Evolutionary conservation across 1,140 invertebrate genomes (phyloP).

Genomic region (Drosophila saltans): DNA sequence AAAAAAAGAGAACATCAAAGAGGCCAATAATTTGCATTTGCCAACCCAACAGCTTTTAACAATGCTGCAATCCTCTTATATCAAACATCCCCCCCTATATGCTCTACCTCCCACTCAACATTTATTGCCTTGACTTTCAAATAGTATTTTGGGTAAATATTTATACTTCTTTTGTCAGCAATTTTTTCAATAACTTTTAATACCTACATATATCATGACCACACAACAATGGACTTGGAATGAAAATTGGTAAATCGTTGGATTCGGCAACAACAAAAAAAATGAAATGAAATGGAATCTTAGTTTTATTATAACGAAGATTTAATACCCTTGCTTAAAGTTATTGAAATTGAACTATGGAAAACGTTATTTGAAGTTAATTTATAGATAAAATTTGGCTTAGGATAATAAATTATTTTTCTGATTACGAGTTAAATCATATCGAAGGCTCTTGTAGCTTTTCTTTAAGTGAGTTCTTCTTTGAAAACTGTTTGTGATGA

Average conservation of each 20-base stretch:
- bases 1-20: slow-evolving; percentile 45
- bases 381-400: too few species aligned
- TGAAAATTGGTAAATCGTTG: slow-evolving; percentile 66
- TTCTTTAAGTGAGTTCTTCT: too few species aligned
- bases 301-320: neutral
- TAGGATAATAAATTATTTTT: too few species aligned
- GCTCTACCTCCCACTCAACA: neutral
- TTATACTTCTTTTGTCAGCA: slow-evolving; percentile 82
- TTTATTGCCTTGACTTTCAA: slow-evolving; percentile 56
- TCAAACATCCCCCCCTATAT: neutral
- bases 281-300: neutral
- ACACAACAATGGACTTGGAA: slow-evolving; percentile 68
- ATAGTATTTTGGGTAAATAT: slow-evolving; percentile 81
- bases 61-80: slow-evolving; percentile 49
- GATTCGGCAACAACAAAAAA: slow-evolving; percentile 16
- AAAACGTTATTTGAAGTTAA: too few species aligned
- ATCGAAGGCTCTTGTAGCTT: too few species aligned
- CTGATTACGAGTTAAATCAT: too few species aligned
- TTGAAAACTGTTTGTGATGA: too few species aligned
- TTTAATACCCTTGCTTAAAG: neutral
- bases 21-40: slow-evolving; percentile 54
- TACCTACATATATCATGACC: slow-evolving; percentile 71
- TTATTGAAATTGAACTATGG: too few species aligned
- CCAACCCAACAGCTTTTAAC: slow-evolving; percentile 43
- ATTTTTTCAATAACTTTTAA: slow-evolving; percentile 81